phyloP scores from a whole-genome alignment of 2,888 invertebrate species.

The Cephus spinipes region DNA sequence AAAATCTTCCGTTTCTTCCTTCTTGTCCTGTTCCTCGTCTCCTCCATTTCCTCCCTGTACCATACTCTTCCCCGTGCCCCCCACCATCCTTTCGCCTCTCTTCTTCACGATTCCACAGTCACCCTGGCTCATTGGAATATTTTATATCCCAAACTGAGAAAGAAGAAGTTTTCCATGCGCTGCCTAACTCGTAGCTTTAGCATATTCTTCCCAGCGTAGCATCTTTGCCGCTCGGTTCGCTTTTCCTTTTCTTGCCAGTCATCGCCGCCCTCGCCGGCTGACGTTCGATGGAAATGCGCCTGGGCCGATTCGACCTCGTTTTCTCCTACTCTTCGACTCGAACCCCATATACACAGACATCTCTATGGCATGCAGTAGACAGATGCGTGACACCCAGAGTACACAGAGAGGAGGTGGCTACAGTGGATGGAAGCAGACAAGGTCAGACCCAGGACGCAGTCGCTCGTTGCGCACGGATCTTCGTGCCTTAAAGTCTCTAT shows the following conservation, averaged over 20 bases:
- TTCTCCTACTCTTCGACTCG: too few species aligned
- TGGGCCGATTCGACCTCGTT: too few species aligned
- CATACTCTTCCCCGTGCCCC: not conserved
- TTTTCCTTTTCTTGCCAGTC: not conserved
- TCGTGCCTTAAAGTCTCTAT: too few species aligned
- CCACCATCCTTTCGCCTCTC: not conserved
- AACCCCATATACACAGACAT: too few species aligned
- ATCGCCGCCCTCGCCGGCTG: not conserved
- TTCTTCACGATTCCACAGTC: not conserved
- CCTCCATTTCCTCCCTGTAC: slow-evolving; percentile 13
- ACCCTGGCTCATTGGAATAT: slow-evolving; percentile 39
- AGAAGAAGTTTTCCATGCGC: slow-evolving; percentile 20
- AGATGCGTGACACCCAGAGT: too few species aligned
- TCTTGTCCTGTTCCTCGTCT: slow-evolving; percentile 16
- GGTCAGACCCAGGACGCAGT: too few species aligned
- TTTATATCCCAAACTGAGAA: slow-evolving; percentile 32
- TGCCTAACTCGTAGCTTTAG: slow-evolving; percentile 12
- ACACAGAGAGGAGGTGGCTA: too few species aligned
- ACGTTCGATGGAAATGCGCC: not conserved
- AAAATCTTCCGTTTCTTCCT: slow-evolving; percentile 24
- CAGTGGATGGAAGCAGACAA: too few species aligned
- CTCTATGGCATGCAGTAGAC: too few species aligned
- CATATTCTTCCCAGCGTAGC: slow-evolving; percentile 5
- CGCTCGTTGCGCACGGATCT: too few species aligned
- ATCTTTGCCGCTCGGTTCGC: slow-evolving; percentile 1